Evolutionary conservation across 2,113 vertebrate species (phyloP).

Genomic region (Glaucomys volans): DNA sequence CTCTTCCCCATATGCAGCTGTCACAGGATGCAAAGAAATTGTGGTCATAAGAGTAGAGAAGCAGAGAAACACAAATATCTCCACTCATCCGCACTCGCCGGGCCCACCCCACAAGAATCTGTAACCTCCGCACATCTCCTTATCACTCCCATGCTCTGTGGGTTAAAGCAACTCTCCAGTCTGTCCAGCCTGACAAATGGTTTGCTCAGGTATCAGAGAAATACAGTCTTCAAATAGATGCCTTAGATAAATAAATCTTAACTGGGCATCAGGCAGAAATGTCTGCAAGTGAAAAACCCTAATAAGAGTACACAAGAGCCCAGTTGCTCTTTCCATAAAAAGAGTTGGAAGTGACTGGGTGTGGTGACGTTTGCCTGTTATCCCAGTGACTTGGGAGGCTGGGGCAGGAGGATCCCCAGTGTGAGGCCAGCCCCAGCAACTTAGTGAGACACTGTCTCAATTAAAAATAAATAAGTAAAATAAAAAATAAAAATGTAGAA

Average conservation of each 20-base stretch:
- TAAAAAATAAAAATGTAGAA: no score
- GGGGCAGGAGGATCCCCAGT: no score
- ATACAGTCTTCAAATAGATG: not conserved
- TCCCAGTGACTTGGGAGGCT: no score
- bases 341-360: not conserved
- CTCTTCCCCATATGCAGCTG: no score
- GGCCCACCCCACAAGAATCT: not conserved
- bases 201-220: not conserved
- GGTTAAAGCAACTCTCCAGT: not conserved
- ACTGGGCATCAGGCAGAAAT: not conserved
- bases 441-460: no score
- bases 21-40: not conserved
- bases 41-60: not conserved
- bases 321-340: not conserved
- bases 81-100: no score
- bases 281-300: not conserved
- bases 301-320: not conserved
- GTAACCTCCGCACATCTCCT: not conserved
- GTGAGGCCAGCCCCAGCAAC: no score
- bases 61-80: not conserved
- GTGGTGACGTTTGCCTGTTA: no score
- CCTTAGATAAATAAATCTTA: not conserved
- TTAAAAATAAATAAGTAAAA: no score
- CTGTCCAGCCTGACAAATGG: not conserved
- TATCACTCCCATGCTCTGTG: rapidly evolving